phyloP scores from a whole-genome alignment of 2,113 vertebrate species.

The Cervus canadensis region DNA sequence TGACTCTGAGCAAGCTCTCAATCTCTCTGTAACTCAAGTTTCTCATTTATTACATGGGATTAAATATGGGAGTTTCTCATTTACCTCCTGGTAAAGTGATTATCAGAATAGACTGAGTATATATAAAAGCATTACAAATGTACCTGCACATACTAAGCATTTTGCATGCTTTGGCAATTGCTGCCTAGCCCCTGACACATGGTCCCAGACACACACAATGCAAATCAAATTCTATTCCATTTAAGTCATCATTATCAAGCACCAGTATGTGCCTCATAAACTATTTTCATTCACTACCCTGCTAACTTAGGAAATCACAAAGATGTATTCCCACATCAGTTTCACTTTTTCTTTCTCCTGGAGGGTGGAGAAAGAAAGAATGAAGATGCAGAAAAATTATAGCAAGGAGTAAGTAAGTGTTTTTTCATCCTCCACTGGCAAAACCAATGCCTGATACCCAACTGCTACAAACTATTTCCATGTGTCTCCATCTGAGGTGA shows the following conservation, averaged over 20 bases:
- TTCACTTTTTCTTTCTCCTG: constrained; percentile 30
- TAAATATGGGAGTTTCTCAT: not conserved
- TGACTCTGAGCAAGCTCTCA: not conserved
- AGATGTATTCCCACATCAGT: not conserved
- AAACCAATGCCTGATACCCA: not conserved
- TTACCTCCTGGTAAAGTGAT: not conserved
- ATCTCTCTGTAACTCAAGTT: not conserved
- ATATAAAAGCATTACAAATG: not conserved
- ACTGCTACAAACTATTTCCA: constrained; percentile 50
- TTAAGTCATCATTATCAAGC: not conserved
- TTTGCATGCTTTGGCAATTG: not conserved
- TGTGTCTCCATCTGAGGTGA: constrained; percentile 7
- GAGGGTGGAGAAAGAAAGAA: not conserved
- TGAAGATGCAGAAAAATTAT: constrained; percentile 19
- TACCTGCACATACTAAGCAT: not conserved
- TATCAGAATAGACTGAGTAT: not conserved
- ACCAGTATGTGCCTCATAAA: not conserved
- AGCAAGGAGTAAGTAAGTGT: constrained; percentile 26
- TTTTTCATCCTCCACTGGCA: constrained; percentile 19
- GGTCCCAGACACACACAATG: not conserved
- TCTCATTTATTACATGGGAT: not conserved
- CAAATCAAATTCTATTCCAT: not conserved
- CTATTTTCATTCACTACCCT: not conserved
- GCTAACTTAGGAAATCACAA: not conserved
- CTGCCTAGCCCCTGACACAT: not conserved